These are phyloP conservation scores for Philhelius pedissequus DNA, from an alignment of 2,888 invertebrate species.

Conservation along the genomic window DNA sequence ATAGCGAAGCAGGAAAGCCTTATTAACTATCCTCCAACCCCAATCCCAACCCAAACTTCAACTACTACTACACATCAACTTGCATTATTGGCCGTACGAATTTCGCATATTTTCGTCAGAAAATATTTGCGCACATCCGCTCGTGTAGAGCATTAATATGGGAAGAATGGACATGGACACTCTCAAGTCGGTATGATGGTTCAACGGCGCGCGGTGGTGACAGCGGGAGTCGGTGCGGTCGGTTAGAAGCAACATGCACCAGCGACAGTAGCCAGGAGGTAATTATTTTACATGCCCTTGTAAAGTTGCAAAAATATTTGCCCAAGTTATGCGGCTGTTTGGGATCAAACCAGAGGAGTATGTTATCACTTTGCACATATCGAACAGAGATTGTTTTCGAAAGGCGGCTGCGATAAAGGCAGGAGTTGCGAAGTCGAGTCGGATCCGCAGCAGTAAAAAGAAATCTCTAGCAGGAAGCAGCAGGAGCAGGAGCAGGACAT, in stretches of 20 bases:
- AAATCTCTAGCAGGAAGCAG: background rate
- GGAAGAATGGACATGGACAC: slow-evolving; percentile 30
- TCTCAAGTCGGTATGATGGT: background rate
- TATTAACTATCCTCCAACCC: slow-evolving; percentile 56
- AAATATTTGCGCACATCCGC: slow-evolving; percentile 68
- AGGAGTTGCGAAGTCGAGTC: background rate
- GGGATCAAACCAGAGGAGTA: slow-evolving; percentile 31
- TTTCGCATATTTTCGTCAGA: slow-evolving; percentile 65
- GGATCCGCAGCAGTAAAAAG: background rate
- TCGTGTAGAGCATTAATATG: slow-evolving; percentile 29
- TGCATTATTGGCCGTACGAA: slow-evolving; percentile 61
- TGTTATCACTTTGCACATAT: slow-evolving; percentile 56
- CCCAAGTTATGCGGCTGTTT: slow-evolving; percentile 57
- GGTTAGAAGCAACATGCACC: slow-evolving; percentile 4
- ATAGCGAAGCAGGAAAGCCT: slow-evolving; percentile 52
- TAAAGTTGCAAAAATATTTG: slow-evolving; percentile 65
- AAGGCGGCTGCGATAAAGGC: slow-evolving; percentile 8
- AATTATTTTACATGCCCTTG: slow-evolving; percentile 68
- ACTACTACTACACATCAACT: slow-evolving; percentile 33
- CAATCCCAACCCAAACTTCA: background rate
- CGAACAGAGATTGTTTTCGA: slow-evolving; percentile 52
- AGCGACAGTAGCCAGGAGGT: slow-evolving; percentile 43
- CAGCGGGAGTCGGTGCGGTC: background rate
- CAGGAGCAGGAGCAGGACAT: slow-evolving; percentile 44
- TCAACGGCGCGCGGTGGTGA: background rate